phyloP scores from a whole-genome alignment of 1,140 invertebrate genomes.

The Lysiphlebus fabarum region DNA sequence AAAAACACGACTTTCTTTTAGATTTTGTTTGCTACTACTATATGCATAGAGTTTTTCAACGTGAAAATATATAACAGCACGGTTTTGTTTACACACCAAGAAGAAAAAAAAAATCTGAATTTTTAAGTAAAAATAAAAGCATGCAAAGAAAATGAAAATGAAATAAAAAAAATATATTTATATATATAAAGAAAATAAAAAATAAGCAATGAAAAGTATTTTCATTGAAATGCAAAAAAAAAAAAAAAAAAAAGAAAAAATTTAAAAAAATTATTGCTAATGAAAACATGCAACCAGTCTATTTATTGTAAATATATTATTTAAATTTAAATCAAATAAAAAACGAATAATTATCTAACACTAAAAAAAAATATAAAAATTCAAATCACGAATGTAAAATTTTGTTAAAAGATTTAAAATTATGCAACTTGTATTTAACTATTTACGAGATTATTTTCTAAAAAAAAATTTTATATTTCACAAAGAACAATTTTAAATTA shows the following conservation, averaged over 20 bases:
- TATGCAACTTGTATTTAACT: constrained; percentile 20
- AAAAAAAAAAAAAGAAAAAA: neutral
- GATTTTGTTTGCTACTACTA: too few relatives aligned
- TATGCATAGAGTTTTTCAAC: too few relatives aligned
- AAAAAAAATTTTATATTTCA: constrained; percentile 17
- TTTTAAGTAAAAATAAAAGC: too few relatives aligned
- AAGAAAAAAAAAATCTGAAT: too few relatives aligned
- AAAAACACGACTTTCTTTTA: too few relatives aligned
- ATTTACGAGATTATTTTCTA: constrained; percentile 23
- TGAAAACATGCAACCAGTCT: neutral
- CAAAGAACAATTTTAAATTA: neutral
- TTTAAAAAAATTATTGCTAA: neutral
- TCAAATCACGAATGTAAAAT: neutral
- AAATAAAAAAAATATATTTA: too few relatives aligned
- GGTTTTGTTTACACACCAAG: too few relatives aligned
- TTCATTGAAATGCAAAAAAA: neutral
- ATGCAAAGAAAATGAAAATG: too few relatives aligned
- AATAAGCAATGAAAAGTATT: too few relatives aligned
- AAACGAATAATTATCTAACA: constrained; percentile 24
- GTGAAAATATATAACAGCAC: too few relatives aligned
- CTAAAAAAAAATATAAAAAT: constrained; percentile 11
- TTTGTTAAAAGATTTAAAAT: constrained; percentile 12
- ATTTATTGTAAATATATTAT: too few relatives aligned
- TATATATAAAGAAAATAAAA: too few relatives aligned
- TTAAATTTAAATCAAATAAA: constrained; percentile 9